Conservation (phyloP, 2,888 invertebrate genomes). For the Eupsilia transversa region DNA sequence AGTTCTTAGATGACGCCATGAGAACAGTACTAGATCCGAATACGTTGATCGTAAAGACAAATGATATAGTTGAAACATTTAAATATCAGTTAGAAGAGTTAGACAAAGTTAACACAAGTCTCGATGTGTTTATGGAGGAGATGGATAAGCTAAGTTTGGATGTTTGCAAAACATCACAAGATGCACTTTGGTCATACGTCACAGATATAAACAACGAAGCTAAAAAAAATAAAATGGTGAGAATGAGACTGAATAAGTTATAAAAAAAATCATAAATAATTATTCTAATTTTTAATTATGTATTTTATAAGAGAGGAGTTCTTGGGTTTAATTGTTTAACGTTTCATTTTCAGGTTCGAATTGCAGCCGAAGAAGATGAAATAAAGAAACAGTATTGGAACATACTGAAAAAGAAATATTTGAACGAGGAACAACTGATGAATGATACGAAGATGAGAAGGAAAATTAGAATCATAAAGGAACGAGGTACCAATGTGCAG, state of each 20-base stretch:
- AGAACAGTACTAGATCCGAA: conserved; percentile 83
- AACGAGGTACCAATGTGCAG: conserved; percentile 86
- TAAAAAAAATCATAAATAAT: background rate
- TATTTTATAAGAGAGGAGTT: background rate
- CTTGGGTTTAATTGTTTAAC: background rate
- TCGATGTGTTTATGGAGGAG: conserved; percentile 84
- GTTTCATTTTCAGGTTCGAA: conserved; percentile 76
- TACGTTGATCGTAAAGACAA: conserved; percentile 74
- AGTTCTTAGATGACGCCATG: conserved; percentile 85
- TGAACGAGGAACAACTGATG: conserved; percentile 69
- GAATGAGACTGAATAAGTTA: conserved; percentile 15
- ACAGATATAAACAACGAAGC: conserved; percentile 83
- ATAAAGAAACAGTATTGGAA: conserved; percentile 87
- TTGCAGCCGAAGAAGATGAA: conserved; percentile 87
- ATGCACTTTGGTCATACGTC: conserved; percentile 86
- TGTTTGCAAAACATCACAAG: conserved; percentile 86
- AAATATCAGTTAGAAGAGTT: conserved; percentile 80
- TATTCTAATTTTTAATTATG: background rate
- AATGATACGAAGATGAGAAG: conserved; percentile 77
- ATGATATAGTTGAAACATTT: conserved; percentile 78
- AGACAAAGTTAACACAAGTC: conserved; percentile 78
- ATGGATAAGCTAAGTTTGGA: conserved; percentile 87
- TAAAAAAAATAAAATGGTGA: conserved; percentile 87
- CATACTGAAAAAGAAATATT: conserved; percentile 84
- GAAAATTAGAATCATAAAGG: conserved; percentile 85